These are phyloP conservation scores for Scolopax bukidnonensis DNA, from an alignment of 2,797 vertebrate species.

Conservation along the genomic window DNA sequence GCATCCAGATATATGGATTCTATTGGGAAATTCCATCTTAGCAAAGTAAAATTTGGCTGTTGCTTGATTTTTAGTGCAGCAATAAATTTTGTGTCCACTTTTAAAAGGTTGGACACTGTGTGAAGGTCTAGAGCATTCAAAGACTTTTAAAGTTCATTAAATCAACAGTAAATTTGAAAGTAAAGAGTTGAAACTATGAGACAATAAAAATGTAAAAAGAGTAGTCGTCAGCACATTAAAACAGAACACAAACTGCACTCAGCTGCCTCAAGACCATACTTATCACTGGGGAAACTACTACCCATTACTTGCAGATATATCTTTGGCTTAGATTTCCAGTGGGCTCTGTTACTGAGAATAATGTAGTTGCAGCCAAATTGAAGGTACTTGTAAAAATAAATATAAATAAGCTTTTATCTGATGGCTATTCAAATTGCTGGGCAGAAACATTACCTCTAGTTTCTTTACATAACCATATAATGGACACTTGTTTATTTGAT, in stretches of 20 bases:
- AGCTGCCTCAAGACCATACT: not conserved
- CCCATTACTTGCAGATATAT: not conserved
- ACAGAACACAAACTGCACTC: not conserved
- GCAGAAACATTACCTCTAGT: not conserved
- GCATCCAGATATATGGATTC: not conserved
- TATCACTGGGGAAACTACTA: not conserved
- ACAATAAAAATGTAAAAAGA: not conserved
- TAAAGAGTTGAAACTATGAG: not conserved
- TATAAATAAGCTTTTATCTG: not conserved
- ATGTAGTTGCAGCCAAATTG: not conserved
- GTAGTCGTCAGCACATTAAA: not conserved
- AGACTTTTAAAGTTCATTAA: conserved; percentile 32
- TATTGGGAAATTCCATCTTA: conserved; percentile 23
- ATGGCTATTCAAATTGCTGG: not conserved
- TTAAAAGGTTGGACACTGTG: conserved; percentile 34
- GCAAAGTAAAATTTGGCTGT: not conserved
- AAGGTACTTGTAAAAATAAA: not conserved
- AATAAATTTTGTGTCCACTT: conserved; percentile 52
- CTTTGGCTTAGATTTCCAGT: not conserved
- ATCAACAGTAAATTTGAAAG: conserved; percentile 11
- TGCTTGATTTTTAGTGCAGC: conserved; percentile 41
- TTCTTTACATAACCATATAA: not conserved
- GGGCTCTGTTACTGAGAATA: not conserved
- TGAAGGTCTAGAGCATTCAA: conserved; percentile 37
- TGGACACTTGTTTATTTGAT: not conserved